A percentile compares a stretch with the other conserved stretches of the same genome.
These are phyloP conservation scores for Synaphobranchus kaupii DNA, from an alignment of 2,797 vertebrate species.

Conservation along the genomic window DNA sequence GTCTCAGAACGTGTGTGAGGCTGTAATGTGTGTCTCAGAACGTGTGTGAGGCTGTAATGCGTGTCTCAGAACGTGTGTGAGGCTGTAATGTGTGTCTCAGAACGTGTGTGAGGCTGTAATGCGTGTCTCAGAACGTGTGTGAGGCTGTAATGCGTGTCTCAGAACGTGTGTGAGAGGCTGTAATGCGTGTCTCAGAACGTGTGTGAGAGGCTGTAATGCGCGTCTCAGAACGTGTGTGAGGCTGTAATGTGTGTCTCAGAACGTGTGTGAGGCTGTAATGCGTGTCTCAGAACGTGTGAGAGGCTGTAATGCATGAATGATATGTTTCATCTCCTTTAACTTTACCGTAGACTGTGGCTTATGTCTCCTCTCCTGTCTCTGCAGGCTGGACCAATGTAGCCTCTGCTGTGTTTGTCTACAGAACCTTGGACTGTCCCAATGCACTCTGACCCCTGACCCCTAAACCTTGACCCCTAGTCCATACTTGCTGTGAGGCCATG, in stretches of 20 bases:
- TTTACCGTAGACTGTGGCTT: background rate
- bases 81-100: too few relatives aligned
- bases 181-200: background rate
- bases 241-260: background rate
- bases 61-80: background rate
- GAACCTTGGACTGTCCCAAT: slow-evolving; percentile 51
- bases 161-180: background rate
- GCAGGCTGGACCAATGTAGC: slow-evolving; percentile 30
- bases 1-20: background rate
- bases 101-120: too few relatives aligned
- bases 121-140: background rate
- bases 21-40: background rate
- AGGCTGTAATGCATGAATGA: background rate
- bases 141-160: too few relatives aligned
- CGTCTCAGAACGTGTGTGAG: background rate
- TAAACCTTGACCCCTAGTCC: slow-evolving; percentile 46
- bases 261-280: background rate
- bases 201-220: too few relatives aligned
- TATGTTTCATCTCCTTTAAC: background rate
- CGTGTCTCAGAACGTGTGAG: background rate
- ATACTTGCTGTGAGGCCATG: slow-evolving; percentile 76
- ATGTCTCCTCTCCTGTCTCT: background rate
- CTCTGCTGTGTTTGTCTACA: slow-evolving; percentile 10
- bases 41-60: too few relatives aligned
- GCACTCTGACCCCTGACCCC: slow-evolving; percentile 61